Conservation (phyloP, 23 tunicate genomes). For the Clavelina lepadiformis region DNA sequence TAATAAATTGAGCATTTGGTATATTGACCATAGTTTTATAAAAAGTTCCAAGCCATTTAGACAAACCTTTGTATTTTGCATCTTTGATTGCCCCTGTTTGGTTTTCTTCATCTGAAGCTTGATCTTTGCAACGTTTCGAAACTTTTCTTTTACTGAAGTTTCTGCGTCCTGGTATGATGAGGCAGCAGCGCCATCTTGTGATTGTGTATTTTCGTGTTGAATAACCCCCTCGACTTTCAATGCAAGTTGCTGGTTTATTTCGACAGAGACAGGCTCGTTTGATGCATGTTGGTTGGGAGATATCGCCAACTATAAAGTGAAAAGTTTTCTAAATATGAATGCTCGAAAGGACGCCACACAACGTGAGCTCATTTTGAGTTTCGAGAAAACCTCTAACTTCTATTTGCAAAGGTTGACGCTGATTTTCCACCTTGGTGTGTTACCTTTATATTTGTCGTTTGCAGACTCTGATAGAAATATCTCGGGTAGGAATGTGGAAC, state of each 20-base stretch:
- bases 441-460: slow-evolving; percentile 86
- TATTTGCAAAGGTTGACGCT: background rate
- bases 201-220: slow-evolving; percentile 26
- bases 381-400: too few species aligned
- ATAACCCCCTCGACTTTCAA: slow-evolving; percentile 91
- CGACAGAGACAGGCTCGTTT: slow-evolving; percentile 64
- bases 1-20: too few species aligned
- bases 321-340: background rate
- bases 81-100: slow-evolving; percentile 37
- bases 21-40: too few species aligned
- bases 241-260: slow-evolving; percentile 61
- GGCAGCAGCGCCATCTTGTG: background rate
- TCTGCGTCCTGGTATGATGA: background rate
- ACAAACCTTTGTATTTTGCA: slow-evolving; percentile 25
- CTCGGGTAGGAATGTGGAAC: slow-evolving; percentile 73
- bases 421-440: background rate
- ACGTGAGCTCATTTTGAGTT: too few species aligned
- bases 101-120: slow-evolving; percentile 30
- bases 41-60: too few species aligned
- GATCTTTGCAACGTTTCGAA: slow-evolving; percentile 26
- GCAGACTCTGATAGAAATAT: slow-evolving; percentile 86
- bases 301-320: slow-evolving; percentile 51
- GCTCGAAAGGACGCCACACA: background rate
- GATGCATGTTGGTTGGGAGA: slow-evolving; percentile 69
- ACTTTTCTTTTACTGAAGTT: background rate